Conservation (phyloP, 2,113 vertebrate genomes). For the Anhinga rufa region DNA sequence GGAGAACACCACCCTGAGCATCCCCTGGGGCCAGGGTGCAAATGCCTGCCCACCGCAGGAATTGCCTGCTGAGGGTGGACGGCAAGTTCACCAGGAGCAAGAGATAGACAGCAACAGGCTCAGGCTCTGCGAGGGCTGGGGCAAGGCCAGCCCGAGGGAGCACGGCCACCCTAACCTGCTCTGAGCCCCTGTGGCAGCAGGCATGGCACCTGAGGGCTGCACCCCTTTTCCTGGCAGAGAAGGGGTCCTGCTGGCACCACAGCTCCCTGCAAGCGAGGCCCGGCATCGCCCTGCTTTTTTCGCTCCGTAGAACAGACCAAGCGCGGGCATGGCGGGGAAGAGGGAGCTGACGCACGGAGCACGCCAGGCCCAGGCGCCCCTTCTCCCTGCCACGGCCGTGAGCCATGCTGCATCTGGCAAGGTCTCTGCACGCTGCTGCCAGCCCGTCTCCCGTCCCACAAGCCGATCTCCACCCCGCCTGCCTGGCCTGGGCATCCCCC, state of each 20-base stretch:
- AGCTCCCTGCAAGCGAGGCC: neutral
- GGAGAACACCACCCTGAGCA: neutral
- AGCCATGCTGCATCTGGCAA: accelerated
- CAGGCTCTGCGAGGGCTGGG: neutral
- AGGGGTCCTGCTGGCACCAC: neutral
- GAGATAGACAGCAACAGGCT: neutral
- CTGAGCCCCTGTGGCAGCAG: accelerated
- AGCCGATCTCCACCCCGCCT: neutral
- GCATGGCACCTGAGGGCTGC: neutral
- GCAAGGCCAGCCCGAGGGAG: neutral
- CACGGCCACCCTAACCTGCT: accelerated
- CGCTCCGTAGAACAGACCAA: neutral
- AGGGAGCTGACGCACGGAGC: neutral
- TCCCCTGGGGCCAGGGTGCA: neutral
- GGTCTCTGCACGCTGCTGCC: neutral
- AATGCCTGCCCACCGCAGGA: neutral
- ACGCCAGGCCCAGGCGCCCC: neutral
- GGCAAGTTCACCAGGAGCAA: neutral
- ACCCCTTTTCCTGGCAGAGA: neutral
- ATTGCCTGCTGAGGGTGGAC: accelerated
- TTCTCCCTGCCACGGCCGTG: neutral
- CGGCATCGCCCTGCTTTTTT: neutral
- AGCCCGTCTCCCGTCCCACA: neutral
- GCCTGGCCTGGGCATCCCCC: neutral
- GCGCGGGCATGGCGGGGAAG: accelerated